Evolutionary conservation across 2,888 invertebrate genomes (phyloP).

Genomic region (Dysmachus trigonus): DNA sequence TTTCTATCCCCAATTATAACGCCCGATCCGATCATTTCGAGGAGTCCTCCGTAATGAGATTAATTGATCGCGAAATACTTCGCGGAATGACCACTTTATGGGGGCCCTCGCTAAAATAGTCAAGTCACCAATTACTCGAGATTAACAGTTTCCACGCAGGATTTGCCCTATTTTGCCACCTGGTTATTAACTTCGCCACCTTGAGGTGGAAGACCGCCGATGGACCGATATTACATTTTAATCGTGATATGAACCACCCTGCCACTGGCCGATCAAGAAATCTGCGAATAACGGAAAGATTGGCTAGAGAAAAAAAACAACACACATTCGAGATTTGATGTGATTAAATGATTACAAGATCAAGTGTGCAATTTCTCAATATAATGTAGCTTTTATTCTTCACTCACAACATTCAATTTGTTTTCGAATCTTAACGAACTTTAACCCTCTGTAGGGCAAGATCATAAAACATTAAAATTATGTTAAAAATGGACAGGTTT

Average conservation of each 20-base stretch:
- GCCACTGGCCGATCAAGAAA: neutral
- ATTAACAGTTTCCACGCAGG: neutral
- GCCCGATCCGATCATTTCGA: neutral
- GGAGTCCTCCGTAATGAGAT: neutral
- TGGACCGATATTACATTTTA: neutral
- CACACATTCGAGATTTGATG: neutral
- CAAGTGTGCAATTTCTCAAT: neutral
- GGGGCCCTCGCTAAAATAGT: neutral
- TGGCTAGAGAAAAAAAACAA: neutral
- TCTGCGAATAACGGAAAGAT: neutral
- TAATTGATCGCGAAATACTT: neutral
- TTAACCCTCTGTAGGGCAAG: too few species aligned
- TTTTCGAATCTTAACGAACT: too few species aligned
- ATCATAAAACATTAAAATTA: too few species aligned
- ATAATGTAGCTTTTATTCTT: too few species aligned
- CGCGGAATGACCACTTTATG: neutral
- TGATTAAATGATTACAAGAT: neutral
- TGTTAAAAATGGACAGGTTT: too few species aligned
- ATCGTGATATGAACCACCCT: neutral
- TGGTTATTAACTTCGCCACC: neutral
- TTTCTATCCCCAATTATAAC: neutral
- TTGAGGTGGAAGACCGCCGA: neutral
- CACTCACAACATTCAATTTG: too few species aligned
- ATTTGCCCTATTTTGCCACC: neutral
- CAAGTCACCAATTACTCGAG: neutral